Percentiles rank a stretch among this genome's conserved stretches.
Conservation (phyloP, 2,113 vertebrate genomes). For the Crotalus tigris region DNA sequence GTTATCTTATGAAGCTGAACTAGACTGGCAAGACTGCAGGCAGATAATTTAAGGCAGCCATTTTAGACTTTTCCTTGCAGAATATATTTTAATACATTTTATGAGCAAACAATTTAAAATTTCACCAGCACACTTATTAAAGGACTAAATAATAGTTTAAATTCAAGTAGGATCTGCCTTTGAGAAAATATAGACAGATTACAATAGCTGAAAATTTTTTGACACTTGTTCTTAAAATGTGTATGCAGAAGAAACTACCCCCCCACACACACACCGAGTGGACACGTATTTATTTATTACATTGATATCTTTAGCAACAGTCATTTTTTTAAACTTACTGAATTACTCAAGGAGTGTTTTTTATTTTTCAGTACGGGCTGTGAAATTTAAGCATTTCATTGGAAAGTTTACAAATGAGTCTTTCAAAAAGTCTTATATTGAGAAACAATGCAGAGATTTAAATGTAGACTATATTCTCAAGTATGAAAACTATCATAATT, state of each 20-base stretch:
- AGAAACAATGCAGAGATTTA: not conserved
- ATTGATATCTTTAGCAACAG: not conserved
- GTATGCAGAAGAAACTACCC: not conserved
- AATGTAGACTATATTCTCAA: not conserved
- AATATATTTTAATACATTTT: not conserved
- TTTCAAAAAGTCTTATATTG: not conserved
- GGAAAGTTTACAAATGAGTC: not conserved
- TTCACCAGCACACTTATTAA: not conserved
- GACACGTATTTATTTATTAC: not conserved
- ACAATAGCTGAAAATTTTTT: not conserved
- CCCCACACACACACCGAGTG: accelerated
- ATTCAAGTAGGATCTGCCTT: not conserved
- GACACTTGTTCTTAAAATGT: not conserved
- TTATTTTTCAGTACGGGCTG: not conserved
- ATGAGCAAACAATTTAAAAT: not conserved
- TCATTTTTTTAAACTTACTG: not conserved
- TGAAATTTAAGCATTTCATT: not conserved
- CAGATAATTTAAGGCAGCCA: not conserved
- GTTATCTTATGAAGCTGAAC: not conserved
- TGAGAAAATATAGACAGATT: not conserved
- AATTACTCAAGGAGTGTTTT: not conserved
- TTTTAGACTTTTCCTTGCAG: not conserved
- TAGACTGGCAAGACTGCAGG: not conserved
- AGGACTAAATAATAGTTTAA: not conserved
- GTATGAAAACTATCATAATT: not conserved